These are phyloP conservation scores for Caenorhabditis sp. DNA, from an alignment of 2,888 invertebrate genomes.

Conservation along the genomic window DNA sequence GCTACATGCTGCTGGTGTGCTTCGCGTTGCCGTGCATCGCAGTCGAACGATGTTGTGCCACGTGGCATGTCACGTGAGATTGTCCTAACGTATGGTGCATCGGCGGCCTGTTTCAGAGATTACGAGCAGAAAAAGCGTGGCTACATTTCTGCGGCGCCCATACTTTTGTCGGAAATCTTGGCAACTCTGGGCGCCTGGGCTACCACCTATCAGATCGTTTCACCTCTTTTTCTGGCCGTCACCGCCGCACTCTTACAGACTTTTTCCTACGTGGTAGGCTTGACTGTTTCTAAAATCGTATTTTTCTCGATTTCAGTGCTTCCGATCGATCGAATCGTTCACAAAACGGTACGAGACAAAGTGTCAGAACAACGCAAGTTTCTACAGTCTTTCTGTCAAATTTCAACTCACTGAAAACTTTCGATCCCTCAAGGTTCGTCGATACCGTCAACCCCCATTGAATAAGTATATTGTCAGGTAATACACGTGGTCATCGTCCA, in stretches of 20 bases:
- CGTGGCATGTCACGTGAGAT: conserved; percentile 28
- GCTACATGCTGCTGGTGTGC: conserved; percentile 32
- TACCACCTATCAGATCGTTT: neutral
- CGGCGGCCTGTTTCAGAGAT: conserved; percentile 29
- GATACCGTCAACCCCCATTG: neutral
- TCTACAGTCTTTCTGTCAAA: conserved; percentile 37
- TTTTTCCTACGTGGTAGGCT: conserved; percentile 11
- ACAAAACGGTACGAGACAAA: conserved; percentile 14
- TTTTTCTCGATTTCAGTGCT: conserved; percentile 1
- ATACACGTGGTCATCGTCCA: conserved; percentile 16
- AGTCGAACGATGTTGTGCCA: conserved; percentile 34
- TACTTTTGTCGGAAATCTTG: neutral
- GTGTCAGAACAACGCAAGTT: conserved; percentile 14
- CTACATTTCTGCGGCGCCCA: conserved; percentile 1
- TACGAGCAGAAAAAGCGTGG: conserved; percentile 19
- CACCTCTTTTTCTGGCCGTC: neutral
- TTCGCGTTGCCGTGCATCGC: conserved; percentile 30
- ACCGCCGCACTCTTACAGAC: neutral
- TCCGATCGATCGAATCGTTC: neutral
- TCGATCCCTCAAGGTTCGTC: conserved; percentile 9
- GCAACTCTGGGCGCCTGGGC: conserved; percentile 3
- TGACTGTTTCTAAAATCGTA: neutral
- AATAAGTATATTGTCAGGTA: neutral
- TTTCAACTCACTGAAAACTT: conserved; percentile 33
- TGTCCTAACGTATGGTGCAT: conserved; percentile 2